Evolutionary conservation across 2,888 invertebrate genomes (phyloP).

Genomic region (Lissonota sp.): DNA sequence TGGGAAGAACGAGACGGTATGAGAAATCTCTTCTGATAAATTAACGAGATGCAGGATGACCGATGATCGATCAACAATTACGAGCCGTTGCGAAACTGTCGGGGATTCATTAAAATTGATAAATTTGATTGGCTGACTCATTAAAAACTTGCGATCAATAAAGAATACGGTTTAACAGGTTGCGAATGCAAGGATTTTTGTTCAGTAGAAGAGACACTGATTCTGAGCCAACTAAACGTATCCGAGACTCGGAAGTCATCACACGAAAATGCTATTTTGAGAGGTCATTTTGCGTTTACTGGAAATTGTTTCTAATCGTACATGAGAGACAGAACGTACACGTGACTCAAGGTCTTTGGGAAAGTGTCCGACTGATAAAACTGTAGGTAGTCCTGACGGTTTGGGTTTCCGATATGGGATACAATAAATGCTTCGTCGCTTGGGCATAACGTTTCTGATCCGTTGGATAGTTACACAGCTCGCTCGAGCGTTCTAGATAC

Average conservation of each 20-base stretch:
- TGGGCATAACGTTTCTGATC: constrained; percentile 20
- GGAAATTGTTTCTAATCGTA: too few relatives aligned
- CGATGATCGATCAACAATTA: constrained; percentile 12
- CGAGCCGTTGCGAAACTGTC: neutral
- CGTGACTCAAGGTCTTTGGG: too few relatives aligned
- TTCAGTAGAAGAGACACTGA: too few relatives aligned
- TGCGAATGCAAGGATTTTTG: too few relatives aligned
- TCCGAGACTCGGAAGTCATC: too few relatives aligned
- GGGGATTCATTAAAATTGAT: neutral
- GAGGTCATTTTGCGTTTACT: too few relatives aligned
- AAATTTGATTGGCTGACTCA: neutral
- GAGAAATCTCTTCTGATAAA: constrained; percentile 14
- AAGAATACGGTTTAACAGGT: too few relatives aligned
- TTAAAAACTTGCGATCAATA: neutral
- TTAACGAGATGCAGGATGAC: constrained; percentile 18
- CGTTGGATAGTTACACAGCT: constrained; percentile 36
- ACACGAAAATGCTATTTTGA: too few relatives aligned
- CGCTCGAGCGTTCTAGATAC: constrained; percentile 41
- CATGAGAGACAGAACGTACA: too few relatives aligned
- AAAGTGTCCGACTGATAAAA: constrained; percentile 7
- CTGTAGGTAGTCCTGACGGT: constrained; percentile 11
- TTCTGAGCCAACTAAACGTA: too few relatives aligned
- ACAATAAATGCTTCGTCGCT: constrained; percentile 36
- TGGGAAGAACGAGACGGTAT: constrained; percentile 1
- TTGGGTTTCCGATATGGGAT: neutral